Conservation (phyloP, 1,140 invertebrate genomes). For the Drosophila tristis region DNA sequence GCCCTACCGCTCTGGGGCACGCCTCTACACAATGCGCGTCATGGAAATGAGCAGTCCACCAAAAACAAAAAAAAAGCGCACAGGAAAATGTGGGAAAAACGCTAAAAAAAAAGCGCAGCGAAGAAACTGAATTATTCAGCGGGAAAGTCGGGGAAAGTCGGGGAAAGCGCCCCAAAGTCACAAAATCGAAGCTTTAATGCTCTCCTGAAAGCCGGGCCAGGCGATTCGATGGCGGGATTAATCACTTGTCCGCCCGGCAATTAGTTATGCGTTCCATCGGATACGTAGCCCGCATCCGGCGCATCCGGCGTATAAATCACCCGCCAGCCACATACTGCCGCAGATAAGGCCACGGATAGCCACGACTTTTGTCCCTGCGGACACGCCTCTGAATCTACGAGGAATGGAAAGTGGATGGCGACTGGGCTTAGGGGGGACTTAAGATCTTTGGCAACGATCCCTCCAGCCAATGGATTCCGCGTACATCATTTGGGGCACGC, state of each 20-base stretch:
- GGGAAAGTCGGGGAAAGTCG: constrained; percentile 19
- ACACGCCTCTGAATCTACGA: too few relatives aligned
- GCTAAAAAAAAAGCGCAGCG: constrained; percentile 21
- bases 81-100: constrained; percentile 35
- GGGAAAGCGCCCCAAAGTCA: constrained; percentile 32
- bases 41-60: constrained; percentile 75
- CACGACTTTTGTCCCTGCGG: too few relatives aligned
- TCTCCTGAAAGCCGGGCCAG: constrained; percentile 16
- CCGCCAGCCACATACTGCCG: neutral
- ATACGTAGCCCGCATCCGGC: constrained; percentile 11
- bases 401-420: too few relatives aligned
- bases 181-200: constrained; percentile 50
- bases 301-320: constrained; percentile 24
- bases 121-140: constrained; percentile 16
- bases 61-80: constrained; percentile 5
- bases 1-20: constrained; percentile 28
- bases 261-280: constrained; percentile 29
- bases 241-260: constrained; percentile 34
- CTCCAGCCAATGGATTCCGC: too few relatives aligned
- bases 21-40: constrained; percentile 70
- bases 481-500: too few relatives aligned
- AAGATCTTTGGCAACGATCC: too few relatives aligned
- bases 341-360: too few relatives aligned
- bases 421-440: too few relatives aligned
- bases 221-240: constrained; percentile 12